Base-by-base conservation (phyloP, 2,797 vertebrate genomes). In the Cheirogaleus major region DNA sequence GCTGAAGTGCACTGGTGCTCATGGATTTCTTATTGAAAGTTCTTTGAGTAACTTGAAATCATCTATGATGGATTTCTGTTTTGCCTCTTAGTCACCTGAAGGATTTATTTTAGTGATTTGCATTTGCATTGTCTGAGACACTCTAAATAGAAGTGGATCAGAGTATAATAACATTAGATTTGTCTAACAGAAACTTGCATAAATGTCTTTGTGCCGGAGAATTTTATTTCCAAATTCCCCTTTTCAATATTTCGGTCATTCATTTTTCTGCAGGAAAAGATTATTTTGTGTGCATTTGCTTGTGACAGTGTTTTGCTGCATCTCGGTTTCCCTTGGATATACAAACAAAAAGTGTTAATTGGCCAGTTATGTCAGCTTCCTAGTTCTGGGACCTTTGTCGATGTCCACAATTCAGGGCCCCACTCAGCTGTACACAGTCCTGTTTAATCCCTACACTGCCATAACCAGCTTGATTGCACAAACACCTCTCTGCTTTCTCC, bases 1-100 rank as follows among this genome's bases (percentile, higher is more conserved):
- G 7, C 83, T 73, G 52, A 97, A 98, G 84, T 57, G 93, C 69
- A 95, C 95, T 38, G 83, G 69, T 93, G 48, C 89, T 94, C 18
- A 91, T 63, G 8, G 1, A 10, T 95, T 98, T 91, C 97, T 90
- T 94, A 81, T 87, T 88, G 86, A 96, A 97, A 96, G 92, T 91
- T 82, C 48, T 90, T 13, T 90, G 85, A 90, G 86, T 43, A 32
- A 91, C 97, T 89, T 93, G 79, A 90, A 95, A 69, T 92, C 80
- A 55, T 88, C 87, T 87, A 0, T 43, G 55, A 59, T 45, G 59
- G 79, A 38, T 90, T 91, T 94, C 87, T 38, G 96, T 97, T 67
- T 69, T 96, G 75, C 22, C 73, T 81, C 94, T 96, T 85, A 88
- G 91, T 95, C 96, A 85, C 85, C 76, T 76, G 22, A 80, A 67